phyloP scores from a whole-genome alignment of 2,113 vertebrate genomes.

The Zootoca vivipara region DNA sequence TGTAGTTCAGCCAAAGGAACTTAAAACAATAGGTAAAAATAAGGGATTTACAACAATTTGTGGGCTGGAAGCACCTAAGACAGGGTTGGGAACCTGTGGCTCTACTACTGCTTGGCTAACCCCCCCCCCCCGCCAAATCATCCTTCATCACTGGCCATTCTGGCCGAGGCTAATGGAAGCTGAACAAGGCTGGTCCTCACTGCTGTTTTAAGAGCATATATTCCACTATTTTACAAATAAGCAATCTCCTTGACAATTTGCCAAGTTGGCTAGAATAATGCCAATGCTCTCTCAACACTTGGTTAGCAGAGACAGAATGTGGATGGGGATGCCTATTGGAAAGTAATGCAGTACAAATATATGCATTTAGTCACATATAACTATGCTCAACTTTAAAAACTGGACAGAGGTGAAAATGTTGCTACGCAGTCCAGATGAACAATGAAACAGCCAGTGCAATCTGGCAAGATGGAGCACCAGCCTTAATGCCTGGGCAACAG shows the following conservation, averaged over 20 bases:
- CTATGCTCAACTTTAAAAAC: background rate
- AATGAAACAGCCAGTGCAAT: background rate
- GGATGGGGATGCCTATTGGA: background rate
- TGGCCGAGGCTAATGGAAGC: too few species aligned
- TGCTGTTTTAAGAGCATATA: too few species aligned
- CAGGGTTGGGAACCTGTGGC: background rate
- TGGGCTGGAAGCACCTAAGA: background rate
- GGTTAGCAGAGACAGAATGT: background rate
- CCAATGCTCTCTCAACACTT: too few species aligned
- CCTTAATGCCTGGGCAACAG: background rate
- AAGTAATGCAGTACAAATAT: background rate
- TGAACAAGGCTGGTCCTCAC: too few species aligned
- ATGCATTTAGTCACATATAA: background rate
- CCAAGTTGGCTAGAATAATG: too few species aligned
- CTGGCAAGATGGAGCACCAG: background rate
- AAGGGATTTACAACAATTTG: background rate
- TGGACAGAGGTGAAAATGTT: background rate
- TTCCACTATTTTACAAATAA: too few species aligned
- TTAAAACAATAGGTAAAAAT: background rate
- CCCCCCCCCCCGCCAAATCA: too few species aligned
- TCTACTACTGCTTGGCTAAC: background rate
- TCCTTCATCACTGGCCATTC: too few species aligned
- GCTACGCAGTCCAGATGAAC: background rate
- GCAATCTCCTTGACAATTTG: too few species aligned
- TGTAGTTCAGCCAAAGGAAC: background rate